These are phyloP conservation scores for Macrophya annulata DNA, from an alignment of 2,888 invertebrate genomes.

Conservation along the genomic window DNA sequence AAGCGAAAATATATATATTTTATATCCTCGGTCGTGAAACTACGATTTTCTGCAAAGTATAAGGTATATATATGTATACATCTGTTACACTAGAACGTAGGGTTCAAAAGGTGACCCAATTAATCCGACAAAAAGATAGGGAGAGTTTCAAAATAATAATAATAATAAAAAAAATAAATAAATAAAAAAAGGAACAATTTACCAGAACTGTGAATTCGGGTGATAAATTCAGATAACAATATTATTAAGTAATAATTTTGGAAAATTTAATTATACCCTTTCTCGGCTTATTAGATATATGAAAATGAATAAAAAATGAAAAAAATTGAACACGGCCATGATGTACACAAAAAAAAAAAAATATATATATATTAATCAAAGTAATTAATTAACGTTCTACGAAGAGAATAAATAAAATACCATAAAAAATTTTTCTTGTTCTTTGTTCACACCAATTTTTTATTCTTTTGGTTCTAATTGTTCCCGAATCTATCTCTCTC, in stretches of 20 bases:
- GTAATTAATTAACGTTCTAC: too few species aligned
- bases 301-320: background rate
- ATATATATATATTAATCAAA: too few species aligned
- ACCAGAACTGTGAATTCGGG: background rate
- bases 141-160: background rate
- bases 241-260: background rate
- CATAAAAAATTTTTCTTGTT: too few species aligned
- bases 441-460: too few species aligned
- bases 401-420: too few species aligned
- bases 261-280: background rate
- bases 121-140: background rate
- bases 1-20: background rate
- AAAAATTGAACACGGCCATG: background rate
- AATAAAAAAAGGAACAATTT: background rate
- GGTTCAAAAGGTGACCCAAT: conserved; percentile 7
- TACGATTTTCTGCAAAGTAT: background rate
- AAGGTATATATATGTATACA: background rate
- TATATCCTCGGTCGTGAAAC: background rate
- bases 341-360: too few species aligned
- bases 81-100: background rate
- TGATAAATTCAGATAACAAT: background rate
- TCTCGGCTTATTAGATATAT: background rate
- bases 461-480: background rate
- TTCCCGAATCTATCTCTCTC: background rate
- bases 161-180: background rate